phyloP scores from a whole-genome alignment of 2,797 vertebrate species.

The Hozukius guyotensis region DNA sequence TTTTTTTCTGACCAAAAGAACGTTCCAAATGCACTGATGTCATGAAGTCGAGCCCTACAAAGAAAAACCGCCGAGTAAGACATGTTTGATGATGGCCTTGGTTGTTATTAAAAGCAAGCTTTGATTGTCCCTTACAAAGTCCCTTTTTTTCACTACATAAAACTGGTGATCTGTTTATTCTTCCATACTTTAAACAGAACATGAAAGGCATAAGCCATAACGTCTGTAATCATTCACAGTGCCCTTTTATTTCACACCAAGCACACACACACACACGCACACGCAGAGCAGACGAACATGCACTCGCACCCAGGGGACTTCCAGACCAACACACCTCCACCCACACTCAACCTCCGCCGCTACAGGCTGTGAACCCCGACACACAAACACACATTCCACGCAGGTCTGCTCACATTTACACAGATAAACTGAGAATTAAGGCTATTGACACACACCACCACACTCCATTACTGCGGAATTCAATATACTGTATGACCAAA shows the following conservation, averaged over 20 bases:
- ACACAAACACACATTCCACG: slow-evolving; percentile 57
- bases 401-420: slow-evolving; percentile 45
- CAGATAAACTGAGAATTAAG: slow-evolving; percentile 26
- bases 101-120: slow-evolving; percentile 50
- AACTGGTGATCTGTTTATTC: slow-evolving; percentile 51
- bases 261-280: slow-evolving; percentile 40
- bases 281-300: background rate
- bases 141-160: background rate
- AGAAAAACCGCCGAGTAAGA: slow-evolving; percentile 47
- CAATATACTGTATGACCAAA: background rate
- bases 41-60: slow-evolving; percentile 49
- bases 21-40: slow-evolving; percentile 57
- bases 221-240: slow-evolving; percentile 39
- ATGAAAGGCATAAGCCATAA: slow-evolving; percentile 49
- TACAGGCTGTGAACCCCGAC: slow-evolving; percentile 32
- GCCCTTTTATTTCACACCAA: slow-evolving; percentile 28
- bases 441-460: background rate
- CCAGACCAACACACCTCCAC: slow-evolving; percentile 71
- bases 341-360: slow-evolving; percentile 56
- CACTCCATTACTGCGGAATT: background rate
- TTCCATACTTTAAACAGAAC: slow-evolving; percentile 40
- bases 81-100: slow-evolving; percentile 48
- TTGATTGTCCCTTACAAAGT: slow-evolving; percentile 35
- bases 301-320: slow-evolving; percentile 66
- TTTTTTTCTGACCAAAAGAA: slow-evolving; percentile 61